Conservation (phyloP, 2,113 vertebrate genomes). For the Crotophaga sulcirostris region DNA sequence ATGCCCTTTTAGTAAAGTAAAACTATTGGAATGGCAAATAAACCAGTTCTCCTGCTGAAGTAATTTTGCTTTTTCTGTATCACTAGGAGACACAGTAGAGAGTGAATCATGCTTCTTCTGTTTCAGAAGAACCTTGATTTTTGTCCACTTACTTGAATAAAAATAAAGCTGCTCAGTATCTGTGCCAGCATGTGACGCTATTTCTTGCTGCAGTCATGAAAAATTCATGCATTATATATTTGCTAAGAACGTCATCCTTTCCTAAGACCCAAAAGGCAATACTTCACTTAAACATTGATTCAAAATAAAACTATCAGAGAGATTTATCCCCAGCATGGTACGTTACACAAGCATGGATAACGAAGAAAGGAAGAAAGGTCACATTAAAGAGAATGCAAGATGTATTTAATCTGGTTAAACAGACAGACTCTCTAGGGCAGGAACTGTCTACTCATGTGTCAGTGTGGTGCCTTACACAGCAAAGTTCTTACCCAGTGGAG, state of each 20-base stretch:
- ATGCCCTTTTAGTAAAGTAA: background rate
- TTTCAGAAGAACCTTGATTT: background rate
- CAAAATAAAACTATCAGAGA: constrained; percentile 30
- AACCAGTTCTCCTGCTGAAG: background rate
- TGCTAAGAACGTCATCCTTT: constrained; percentile 1
- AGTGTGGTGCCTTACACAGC: background rate
- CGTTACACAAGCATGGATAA: background rate
- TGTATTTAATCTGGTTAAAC: constrained; percentile 9
- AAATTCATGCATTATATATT: background rate
- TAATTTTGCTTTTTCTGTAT: background rate
- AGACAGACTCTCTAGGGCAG: background rate
- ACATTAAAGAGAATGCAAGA: background rate
- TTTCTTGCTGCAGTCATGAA: background rate
- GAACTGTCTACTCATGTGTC: background rate
- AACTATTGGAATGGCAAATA: background rate
- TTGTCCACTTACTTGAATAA: background rate
- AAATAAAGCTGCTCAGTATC: background rate
- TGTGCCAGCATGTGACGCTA: background rate
- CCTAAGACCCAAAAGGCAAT: background rate
- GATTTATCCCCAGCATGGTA: background rate
- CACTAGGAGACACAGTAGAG: background rate
- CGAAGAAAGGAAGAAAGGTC: constrained; percentile 26
- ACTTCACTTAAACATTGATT: background rate
- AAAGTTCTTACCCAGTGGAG: background rate
- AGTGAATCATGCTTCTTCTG: background rate